These are phyloP conservation scores for Trichosurus vulpecula DNA, from an alignment of 2,797 vertebrate species.

Conservation along the genomic window DNA sequence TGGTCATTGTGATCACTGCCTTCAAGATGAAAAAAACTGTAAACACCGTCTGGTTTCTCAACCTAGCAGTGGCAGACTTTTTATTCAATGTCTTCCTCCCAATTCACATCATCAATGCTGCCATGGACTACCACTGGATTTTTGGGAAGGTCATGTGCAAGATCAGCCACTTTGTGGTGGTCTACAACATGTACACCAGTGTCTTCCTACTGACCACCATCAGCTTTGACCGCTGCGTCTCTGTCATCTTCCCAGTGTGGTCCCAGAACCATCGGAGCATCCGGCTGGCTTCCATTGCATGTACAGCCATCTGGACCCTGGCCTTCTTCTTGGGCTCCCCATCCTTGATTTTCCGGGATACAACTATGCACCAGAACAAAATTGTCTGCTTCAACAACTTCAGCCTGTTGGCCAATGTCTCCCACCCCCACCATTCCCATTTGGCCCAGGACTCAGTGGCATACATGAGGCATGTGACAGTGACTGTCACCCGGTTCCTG, in stretches of 20 bases:
- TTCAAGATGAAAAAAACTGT: conserved; percentile 94
- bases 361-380: conserved; percentile 34
- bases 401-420: conserved; percentile 39
- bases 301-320: conserved; percentile 86
- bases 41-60: conserved; percentile 95
- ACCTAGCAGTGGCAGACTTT: conserved; percentile 93
- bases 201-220: conserved; percentile 94
- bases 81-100: conserved; percentile 93
- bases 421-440: conserved; percentile 8
- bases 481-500: conserved; percentile 87
- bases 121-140: conserved; percentile 89
- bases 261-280: conserved; percentile 93
- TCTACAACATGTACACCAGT: conserved; percentile 97
- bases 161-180: conserved; percentile 89
- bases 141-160: conserved; percentile 94
- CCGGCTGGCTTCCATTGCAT: conserved; percentile 84
- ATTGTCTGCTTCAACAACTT: conserved; percentile 91
- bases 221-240: conserved; percentile 93
- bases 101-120: conserved; percentile 85
- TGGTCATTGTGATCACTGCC: conserved; percentile 92
- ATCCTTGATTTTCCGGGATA: conserved; percentile 88
- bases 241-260: conserved; percentile 94
- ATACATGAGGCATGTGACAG: conserved; percentile 55
- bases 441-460: not conserved
- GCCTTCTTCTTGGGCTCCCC: conserved; percentile 88